Base-by-base conservation (phyloP, 2,113 vertebrate genomes). In the Orycteropus afer region DNA sequence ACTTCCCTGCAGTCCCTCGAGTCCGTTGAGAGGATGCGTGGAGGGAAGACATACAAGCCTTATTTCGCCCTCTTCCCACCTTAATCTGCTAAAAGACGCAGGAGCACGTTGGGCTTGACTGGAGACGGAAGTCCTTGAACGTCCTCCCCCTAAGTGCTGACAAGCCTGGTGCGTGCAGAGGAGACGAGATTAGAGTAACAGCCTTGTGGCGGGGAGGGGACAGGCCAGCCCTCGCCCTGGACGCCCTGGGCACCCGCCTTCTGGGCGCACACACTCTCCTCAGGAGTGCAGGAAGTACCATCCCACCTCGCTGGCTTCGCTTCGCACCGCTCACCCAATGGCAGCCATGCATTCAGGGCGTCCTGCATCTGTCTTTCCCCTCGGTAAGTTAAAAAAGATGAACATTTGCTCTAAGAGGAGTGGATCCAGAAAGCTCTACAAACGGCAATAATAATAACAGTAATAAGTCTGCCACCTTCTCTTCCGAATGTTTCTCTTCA, bases 171-270 rank as follows among this genome's bases (percentile, higher is more conserved):
- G 45, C 93, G 92, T 63, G 69, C 71, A 59, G 51, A 93, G 78
- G 86, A 97, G 96, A 78, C 73, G 82, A 82, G 93, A 93, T 97
- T 87, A 95, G 94, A 96, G 45, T 91, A 74, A 59, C 42, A 47
- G 18, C 77, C 51, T 91, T n/a, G 2, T 23, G 6, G 81, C 85
- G 29, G 63, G 14, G 77, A 86, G 74, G 34, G 84, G 90, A 76
- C 92, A 79, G 40, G 84, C 81, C 22, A 81, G 27, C 85, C 84
- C 63, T 86, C 65, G 12, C 59, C 4, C 42, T 42, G 18, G 13
- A 7, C 40, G n/a, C n/a, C n/a, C n/a, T 27, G 61, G 25, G 23
- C 32, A 27, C 29, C 8, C 34, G 29, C 29, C 63, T 65, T 15
- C 25, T 32, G 34, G 63, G 63, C 76, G 61, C 80, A 87, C 13